A percentile compares a stretch with the other conserved stretches of the same genome.
Conservation (phyloP, 2,888 invertebrate genomes). For the Tachystola acroxantha region DNA sequence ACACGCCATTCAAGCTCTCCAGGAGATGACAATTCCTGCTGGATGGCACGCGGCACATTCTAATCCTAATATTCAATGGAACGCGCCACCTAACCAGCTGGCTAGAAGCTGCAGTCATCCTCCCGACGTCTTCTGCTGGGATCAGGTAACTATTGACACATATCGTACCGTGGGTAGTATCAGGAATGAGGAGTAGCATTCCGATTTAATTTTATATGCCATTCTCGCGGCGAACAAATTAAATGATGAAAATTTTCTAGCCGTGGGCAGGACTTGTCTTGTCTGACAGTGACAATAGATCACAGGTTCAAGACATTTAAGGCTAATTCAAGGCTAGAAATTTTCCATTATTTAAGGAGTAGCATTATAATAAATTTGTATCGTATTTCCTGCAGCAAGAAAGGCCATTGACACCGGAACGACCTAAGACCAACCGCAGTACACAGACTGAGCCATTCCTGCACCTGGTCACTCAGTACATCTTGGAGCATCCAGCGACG, state of each 20-base stretch:
- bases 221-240: too few species aligned
- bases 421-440: slow-evolving; percentile 54
- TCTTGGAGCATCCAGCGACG: slow-evolving; percentile 84
- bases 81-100: slow-evolving; percentile 74
- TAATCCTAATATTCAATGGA: slow-evolving; percentile 86
- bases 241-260: too few species aligned
- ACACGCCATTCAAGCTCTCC: slow-evolving; percentile 89
- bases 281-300: too few species aligned
- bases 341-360: too few species aligned
- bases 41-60: slow-evolving; percentile 87
- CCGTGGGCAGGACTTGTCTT: too few species aligned
- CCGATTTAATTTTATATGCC: too few species aligned
- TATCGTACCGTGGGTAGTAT: too few species aligned
- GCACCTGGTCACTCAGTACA: slow-evolving; percentile 80
- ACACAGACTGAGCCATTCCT: slow-evolving; percentile 82
- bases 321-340: too few species aligned
- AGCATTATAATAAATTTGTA: too few species aligned
- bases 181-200: too few species aligned
- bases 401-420: slow-evolving; percentile 57
- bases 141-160: slow-evolving; percentile 56
- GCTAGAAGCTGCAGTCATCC: slow-evolving; percentile 91
- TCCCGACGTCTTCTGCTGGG: slow-evolving; percentile 90
- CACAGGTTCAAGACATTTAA: too few species aligned
- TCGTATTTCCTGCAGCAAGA: slow-evolving; percentile 47
- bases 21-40: slow-evolving; percentile 86